Conservation (phyloP, 2,888 invertebrate genomes). For the Cryptophagus acutangulus region DNA sequence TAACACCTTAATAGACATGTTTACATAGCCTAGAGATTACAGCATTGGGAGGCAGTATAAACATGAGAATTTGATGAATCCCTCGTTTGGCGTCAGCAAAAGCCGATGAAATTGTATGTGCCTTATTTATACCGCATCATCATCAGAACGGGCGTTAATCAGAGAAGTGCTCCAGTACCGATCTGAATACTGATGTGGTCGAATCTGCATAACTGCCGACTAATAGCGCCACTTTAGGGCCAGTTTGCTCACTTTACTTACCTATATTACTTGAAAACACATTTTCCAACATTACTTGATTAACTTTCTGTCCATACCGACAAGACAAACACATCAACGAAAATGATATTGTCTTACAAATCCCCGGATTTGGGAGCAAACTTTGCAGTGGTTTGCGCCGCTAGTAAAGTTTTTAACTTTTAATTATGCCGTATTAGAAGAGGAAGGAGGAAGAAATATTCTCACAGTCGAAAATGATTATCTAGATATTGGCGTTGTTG, state of each 20-base stretch:
- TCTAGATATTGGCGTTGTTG: no score
- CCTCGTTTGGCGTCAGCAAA: slow-evolving; percentile 27
- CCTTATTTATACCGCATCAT: slow-evolving; percentile 28
- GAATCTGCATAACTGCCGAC: slow-evolving; percentile 37
- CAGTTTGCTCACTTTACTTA: slow-evolving; percentile 22
- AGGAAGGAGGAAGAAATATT: no score
- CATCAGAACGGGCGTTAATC: slow-evolving; percentile 37
- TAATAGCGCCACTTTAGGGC: slow-evolving; percentile 29
- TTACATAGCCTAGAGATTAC: no score
- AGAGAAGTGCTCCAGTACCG: slow-evolving; percentile 33
- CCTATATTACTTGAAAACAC: slow-evolving; percentile 25
- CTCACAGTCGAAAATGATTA: no score
- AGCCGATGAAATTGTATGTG: slow-evolving; percentile 2
- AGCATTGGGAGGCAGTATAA: slow-evolving; percentile 23
- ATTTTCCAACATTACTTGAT: slow-evolving; percentile 27
- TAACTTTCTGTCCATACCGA: no score
- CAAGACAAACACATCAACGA: no score
- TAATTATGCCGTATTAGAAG: no score
- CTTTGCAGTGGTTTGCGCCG: no score
- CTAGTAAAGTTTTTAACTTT: no score
- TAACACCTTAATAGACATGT: no score
- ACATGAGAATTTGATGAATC: slow-evolving; percentile 29
- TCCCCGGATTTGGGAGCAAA: no score
- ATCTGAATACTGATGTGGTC: slow-evolving; percentile 38
- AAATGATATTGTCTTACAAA: no score